These are phyloP conservation scores for Synergus japonicus DNA, from an alignment of 2,888 invertebrate species.

Conservation along the genomic window DNA sequence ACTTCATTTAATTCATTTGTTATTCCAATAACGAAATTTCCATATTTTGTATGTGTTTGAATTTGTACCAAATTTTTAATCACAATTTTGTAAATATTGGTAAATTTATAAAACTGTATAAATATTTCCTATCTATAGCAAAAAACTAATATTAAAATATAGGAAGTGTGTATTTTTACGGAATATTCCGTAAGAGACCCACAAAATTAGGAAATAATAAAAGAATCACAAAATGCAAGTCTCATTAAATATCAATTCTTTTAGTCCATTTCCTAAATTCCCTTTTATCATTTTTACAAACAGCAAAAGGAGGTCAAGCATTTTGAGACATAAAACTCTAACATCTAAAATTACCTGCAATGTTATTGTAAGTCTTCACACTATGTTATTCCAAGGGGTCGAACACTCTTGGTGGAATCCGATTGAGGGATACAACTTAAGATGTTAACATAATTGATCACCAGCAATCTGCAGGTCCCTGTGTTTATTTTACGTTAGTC, in stretches of 20 bases:
- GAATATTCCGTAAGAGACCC: neutral
- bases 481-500: constrained; percentile 8
- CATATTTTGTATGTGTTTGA: no score
- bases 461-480: constrained; percentile 19
- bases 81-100: no score
- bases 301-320: constrained; percentile 21
- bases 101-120: no score
- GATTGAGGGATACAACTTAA: constrained; percentile 40
- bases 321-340: neutral
- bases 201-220: neutral
- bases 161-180: no score
- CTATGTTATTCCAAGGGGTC: constrained; percentile 44
- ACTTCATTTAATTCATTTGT: no score
- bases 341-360: constrained; percentile 33
- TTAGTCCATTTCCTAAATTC: neutral
- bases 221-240: neutral
- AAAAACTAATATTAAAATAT: no score
- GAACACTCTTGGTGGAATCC: constrained; percentile 41
- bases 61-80: no score
- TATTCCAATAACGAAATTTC: no score
- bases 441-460: constrained; percentile 49
- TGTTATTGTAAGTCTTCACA: constrained; percentile 33
- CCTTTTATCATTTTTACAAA: neutral
- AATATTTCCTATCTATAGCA: no score
- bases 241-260: neutral